These are phyloP conservation scores for Paracyclopina nana DNA, from an alignment of 1,140 invertebrate genomes.

Conservation along the genomic window DNA sequence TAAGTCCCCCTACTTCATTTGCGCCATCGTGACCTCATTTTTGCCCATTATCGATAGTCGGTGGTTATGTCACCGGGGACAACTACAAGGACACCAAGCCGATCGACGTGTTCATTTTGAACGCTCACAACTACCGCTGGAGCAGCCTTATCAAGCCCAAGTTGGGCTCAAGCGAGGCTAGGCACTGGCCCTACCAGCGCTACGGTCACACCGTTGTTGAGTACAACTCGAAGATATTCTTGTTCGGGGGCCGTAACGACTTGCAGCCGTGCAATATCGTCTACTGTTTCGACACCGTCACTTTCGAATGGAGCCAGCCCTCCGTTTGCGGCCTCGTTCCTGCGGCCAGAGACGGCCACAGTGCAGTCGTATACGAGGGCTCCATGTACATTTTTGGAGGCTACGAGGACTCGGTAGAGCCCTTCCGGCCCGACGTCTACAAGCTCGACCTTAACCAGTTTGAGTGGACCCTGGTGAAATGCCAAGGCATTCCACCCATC, in stretches of 20 bases:
- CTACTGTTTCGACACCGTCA: not conserved
- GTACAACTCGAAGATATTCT: not conserved
- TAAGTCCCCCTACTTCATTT: no score
- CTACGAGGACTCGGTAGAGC: not conserved
- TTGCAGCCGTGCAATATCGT: not conserved
- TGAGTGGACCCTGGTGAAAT: not conserved
- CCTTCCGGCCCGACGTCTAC: not conserved
- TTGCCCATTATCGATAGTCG: no score
- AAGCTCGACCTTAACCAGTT: not conserved
- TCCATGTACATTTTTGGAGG: constrained; percentile 10
- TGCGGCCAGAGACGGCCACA: not conserved
- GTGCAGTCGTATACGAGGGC: not conserved
- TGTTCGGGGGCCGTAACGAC: not conserved
- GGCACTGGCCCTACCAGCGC: not conserved
- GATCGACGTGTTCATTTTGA: not conserved
- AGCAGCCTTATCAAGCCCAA: not conserved
- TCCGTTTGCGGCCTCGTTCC: not conserved
- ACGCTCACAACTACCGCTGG: not conserved
- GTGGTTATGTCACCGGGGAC: not conserved
- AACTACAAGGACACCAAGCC: not conserved
- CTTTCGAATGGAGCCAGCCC: not conserved
- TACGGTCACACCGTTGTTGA: not conserved
- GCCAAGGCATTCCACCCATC: not conserved
- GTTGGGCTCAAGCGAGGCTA: not conserved
- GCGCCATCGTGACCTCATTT: no score